Evolutionary conservation across 1,140 invertebrate genomes (phyloP), one percentile per base, ranked within the genome.

Genomic region (Neomicropteryx cornuta): DNA sequence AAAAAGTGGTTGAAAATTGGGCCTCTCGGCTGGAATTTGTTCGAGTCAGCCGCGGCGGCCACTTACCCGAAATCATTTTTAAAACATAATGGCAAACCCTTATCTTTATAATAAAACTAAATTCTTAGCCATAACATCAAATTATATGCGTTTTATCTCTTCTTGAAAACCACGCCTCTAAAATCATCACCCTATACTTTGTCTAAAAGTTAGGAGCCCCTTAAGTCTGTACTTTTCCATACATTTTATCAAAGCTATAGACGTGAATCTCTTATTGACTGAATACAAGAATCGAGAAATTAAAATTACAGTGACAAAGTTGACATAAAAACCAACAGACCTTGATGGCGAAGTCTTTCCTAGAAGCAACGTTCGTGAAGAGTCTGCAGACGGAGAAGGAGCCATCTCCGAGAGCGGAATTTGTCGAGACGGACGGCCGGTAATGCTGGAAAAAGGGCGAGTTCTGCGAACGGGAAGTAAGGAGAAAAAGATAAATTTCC

Each of bases 361-460:
- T 73, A 0, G 83, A 87, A 38, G 68, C 60, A 33, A 76, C 73
- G 44, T 89, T 74, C n/a, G 77, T 66, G 55, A 91, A 96, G 50
- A 77, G 77, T 32, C 87, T 75, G 53, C 89, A 93, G 0, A 95
- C 77, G 2, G 88, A 90, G 60, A 85, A 95, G 30, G 86, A 86
- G 1, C 92, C 91, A 55, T 91, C 86, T 1, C 91, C 91, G 0
- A 95, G 61, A 8, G 84, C 68, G 3, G 73, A 71, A 42, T 27
- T 76, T 68, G 45, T 75, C 64, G 38, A 78, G 45, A 60, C 82
- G 71, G 45, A 62, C 23, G 95, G 58, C 4, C 84, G 77, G 65
- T 93, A 95, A 8, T 78, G 71, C 52, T 87, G 73, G 61, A 93
- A 93, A 63, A 95, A 96, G 8, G 75, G 67, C 0, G 87, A 92